Evolutionary conservation across 2,888 invertebrate genomes (phyloP).

Genomic region (Uloborus plumipes): DNA sequence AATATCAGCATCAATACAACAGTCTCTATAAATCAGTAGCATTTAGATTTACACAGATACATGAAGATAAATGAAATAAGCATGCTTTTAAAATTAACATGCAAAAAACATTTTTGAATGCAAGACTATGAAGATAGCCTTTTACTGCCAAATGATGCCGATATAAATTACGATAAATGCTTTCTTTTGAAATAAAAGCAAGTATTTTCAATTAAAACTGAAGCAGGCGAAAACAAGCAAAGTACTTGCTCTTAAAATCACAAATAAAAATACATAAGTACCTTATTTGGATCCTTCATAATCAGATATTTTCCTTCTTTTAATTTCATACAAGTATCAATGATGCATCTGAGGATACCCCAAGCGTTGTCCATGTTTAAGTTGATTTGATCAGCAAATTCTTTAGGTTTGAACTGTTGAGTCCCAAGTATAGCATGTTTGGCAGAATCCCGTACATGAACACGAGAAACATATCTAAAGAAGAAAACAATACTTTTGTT

Average conservation of each 20-base stretch:
- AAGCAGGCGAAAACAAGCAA: not conserved
- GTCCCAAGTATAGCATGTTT: conserved; percentile 97
- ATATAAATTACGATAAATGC: not conserved
- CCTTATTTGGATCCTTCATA: conserved; percentile 98
- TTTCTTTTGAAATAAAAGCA: not conserved
- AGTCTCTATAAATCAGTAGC: too few species aligned
- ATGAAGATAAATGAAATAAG: too few species aligned
- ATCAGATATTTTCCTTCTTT: conserved; percentile 95
- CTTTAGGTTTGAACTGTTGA: conserved; percentile 97
- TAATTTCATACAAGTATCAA: conserved; percentile 97
- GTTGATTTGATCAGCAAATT: conserved; percentile 98
- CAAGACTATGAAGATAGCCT: too few species aligned
- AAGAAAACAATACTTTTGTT: conserved; percentile 13
- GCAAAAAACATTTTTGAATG: too few species aligned
- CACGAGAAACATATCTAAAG: conserved; percentile 90
- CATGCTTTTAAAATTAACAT: too few species aligned
- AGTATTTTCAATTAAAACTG: not conserved
- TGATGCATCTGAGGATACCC: conserved; percentile 97
- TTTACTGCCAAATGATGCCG: too few species aligned
- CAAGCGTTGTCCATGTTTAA: conserved; percentile 99
- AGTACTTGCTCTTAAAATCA: not conserved
- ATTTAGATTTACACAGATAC: too few species aligned
- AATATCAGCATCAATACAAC: too few species aligned
- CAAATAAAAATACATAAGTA: conserved; percentile 64
- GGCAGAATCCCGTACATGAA: conserved; percentile 91